Evolutionary conservation across 2,113 vertebrate genomes (phyloP), one percentile per base, ranked within the genome.

Genomic region (Hippocampus comes): DNA sequence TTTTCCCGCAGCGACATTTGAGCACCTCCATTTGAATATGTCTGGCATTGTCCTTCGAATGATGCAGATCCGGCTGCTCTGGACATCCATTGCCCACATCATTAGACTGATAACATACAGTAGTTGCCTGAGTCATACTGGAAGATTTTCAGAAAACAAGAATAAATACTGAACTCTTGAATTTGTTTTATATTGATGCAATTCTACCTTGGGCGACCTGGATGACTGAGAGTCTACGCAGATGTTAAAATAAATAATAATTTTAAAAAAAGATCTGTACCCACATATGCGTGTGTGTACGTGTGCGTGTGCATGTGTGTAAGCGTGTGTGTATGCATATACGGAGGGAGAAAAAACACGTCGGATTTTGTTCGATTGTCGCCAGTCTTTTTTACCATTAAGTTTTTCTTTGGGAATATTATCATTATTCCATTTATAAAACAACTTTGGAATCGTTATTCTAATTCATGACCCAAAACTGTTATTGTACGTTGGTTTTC

Each of bases 1-100:
- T 80, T 89, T 79, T 86, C 87, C 87, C 83, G 63, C 23, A 75
- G 89, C 84, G 82, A 82, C 67, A 75, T 89, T 85, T 84, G 84
- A 57, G 23, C 23, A 18, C 14, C 57, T 34, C 57, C 27, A 17
- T 18, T 60, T 30, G 25, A 60, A 60, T 15, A 30, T 15, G 15
- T 60, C 56, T 59, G 56, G 4, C 56, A 11, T 21, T 21, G 34
- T 64, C n/a, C 38, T 64, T 63, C 27, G 11, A 11, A 23, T 14
- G 21, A 10, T 56, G n/a, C n/a, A 11, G 10, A n/a, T 12, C 2
- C n/a, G 9, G 1, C 21, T n/a, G 18, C 18, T 15, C 17, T 20
- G 56, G 56, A 25, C n/a, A 25, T 57, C n/a, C 23, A 12, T 23
- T 23, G 11, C n/a, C 23, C 1, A 6, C 14, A 57, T 57, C 12